Conservation (phyloP, 2,888 invertebrate genomes). For the Halictus ligatus region DNA sequence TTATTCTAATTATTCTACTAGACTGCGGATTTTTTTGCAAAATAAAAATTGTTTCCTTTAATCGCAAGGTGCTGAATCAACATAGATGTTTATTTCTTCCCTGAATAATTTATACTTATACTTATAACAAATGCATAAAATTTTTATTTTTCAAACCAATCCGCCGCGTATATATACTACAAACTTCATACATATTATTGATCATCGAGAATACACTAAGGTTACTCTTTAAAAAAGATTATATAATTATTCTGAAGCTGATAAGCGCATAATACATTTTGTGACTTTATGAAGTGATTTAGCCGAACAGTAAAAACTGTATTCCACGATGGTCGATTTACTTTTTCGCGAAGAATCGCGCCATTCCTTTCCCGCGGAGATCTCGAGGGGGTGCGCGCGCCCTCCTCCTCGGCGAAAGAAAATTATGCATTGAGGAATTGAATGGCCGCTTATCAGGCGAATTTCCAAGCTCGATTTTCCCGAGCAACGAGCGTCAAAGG, state of each 20-base stretch:
- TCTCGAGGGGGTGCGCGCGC: neutral
- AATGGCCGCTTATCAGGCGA: conserved; percentile 6
- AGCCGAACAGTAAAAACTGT: neutral
- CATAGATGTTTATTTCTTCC: no score
- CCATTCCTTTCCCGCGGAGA: neutral
- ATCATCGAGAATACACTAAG: no score
- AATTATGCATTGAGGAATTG: neutral
- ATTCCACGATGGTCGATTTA: neutral
- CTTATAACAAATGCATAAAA: no score
- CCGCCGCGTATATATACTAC: no score
- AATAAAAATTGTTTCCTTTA: no score
- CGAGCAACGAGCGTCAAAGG: conserved; percentile 1
- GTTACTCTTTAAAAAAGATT: neutral
- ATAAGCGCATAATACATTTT: neutral
- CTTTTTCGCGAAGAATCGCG: neutral
- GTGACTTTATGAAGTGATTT: neutral
- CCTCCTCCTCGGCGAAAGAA: neutral
- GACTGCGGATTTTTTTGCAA: no score
- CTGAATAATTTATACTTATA: no score
- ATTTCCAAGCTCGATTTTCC: conserved; percentile 6
- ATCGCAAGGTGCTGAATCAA: no score
- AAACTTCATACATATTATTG: no score
- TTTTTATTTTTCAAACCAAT: no score
- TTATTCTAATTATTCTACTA: neutral
- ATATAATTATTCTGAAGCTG: neutral